Percentiles rank a stretch among this genome's conserved stretches.
phyloP scores from a whole-genome alignment of 2,888 invertebrate genomes.

The Lypha dubia region DNA sequence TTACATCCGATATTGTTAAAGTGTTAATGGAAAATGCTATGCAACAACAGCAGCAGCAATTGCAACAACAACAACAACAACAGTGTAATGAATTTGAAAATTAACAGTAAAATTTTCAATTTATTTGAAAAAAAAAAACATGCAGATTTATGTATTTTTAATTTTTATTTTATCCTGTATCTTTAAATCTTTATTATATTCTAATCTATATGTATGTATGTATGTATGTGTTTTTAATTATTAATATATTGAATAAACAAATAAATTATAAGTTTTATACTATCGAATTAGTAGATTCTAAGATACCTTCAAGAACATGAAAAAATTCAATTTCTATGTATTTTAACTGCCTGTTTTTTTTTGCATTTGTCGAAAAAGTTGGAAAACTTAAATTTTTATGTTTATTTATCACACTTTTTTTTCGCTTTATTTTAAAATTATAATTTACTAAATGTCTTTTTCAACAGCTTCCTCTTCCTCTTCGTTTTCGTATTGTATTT shows the following conservation, averaged over 20 bases:
- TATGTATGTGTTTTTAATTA: constrained; percentile 30
- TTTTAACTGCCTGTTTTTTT: constrained; percentile 17
- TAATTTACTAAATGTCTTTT: neutral
- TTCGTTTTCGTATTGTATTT: constrained; percentile 9
- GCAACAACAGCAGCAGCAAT: constrained; percentile 6
- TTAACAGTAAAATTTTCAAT: neutral
- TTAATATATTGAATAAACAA: constrained; percentile 43
- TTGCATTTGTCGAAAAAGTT: neutral
- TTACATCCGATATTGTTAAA: constrained; percentile 81
- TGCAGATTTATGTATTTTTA: neutral
- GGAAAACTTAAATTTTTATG: neutral
- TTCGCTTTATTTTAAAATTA: neutral
- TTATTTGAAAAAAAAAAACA: neutral
- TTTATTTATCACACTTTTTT: neutral
- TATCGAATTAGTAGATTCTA: neutral
- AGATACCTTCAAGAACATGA: too few species aligned
- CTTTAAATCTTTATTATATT: constrained; percentile 54
- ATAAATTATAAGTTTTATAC: constrained; percentile 2
- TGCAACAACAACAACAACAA: neutral
- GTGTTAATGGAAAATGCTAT: constrained; percentile 76
- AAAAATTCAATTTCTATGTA: too few species aligned
- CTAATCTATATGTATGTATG: too few species aligned
- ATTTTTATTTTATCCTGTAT: neutral
- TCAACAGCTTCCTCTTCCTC: constrained; percentile 25
- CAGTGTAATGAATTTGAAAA: constrained; percentile 37